Conservation (phyloP, 2,797 vertebrate species). For the Mallotus villosus region DNA sequence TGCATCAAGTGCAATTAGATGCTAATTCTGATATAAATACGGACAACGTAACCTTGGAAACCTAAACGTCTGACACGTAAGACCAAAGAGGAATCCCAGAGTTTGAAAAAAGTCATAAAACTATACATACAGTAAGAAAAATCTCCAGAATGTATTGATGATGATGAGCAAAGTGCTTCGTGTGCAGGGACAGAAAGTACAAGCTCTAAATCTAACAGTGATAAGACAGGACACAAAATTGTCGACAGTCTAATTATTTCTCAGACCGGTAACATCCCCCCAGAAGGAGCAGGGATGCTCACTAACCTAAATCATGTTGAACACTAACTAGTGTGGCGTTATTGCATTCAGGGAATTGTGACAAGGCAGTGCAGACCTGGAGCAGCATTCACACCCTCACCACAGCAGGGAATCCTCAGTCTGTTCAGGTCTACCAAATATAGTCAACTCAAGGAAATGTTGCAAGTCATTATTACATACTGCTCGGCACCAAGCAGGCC, state of each 20-base stretch:
- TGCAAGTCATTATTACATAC: not conserved
- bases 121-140: no score
- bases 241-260: no score
- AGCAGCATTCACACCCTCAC: not conserved
- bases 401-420: not conserved
- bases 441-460: not conserved
- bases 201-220: not conserved
- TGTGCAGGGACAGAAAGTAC: no score
- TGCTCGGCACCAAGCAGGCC: not conserved
- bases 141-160: no score
- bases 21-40: no score
- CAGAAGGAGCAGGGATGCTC: not conserved
- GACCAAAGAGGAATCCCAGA: no score
- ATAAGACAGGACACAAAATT: not conserved
- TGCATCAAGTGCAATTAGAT: no score
- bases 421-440: not conserved
- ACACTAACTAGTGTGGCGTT: not conserved
- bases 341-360: constrained; percentile 5
- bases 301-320: not conserved
- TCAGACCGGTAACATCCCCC: no score
- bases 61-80: no score
- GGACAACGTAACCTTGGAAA: no score
- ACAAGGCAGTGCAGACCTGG: not conserved
- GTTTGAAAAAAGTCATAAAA: no score
- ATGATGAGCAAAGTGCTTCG: no score